phyloP scores from a whole-genome alignment of 2,113 vertebrate species.

The Tylochromis polylepis region DNA sequence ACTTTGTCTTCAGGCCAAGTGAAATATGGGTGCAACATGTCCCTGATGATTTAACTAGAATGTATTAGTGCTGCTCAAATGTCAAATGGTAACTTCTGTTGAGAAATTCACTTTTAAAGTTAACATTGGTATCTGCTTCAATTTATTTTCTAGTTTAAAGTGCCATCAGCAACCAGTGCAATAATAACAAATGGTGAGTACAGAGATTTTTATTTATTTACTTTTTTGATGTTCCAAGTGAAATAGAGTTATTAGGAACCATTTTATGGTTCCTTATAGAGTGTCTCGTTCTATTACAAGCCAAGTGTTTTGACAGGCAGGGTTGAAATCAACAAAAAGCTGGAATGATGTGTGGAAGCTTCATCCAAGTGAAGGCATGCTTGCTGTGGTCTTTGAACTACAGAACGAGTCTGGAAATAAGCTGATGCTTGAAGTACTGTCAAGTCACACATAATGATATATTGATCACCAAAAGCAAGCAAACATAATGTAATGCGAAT shows the following conservation, averaged over 20 bases:
- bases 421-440: neutral
- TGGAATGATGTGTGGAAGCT: neutral
- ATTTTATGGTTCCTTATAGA: neutral
- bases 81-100: neutral
- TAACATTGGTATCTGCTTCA: neutral
- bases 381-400: neutral
- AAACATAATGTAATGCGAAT: neutral
- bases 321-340: neutral
- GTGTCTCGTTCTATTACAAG: neutral
- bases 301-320: neutral
- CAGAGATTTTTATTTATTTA: neutral
- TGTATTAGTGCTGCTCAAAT: neutral
- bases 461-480: neutral
- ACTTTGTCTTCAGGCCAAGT: neutral
- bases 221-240: neutral
- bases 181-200: conserved; percentile 78
- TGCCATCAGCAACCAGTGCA: conserved; percentile 74
- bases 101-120: neutral
- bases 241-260: neutral
- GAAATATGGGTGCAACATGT: neutral
- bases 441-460: neutral
- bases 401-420: neutral
- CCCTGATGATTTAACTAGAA: neutral
- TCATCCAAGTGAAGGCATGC: neutral
- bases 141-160: conserved; percentile 70